Percentiles rank a stretch among this genome's conserved stretches.
Conservation (phyloP, 2,797 vertebrate genomes). For the Glyptemys insculpta region DNA sequence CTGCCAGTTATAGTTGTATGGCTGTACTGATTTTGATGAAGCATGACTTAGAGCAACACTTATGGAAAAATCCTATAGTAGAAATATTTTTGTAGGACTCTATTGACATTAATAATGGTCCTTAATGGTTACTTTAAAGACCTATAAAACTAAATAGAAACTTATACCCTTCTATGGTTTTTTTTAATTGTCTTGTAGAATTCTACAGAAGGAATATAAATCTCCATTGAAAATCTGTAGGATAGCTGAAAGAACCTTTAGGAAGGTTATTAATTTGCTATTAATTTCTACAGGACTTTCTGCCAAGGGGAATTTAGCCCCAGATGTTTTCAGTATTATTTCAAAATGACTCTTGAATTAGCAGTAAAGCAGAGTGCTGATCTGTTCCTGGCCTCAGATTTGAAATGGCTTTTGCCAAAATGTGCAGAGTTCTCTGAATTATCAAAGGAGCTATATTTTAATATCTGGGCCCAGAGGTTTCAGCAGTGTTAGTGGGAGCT, state of each 20-base stretch:
- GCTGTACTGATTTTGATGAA: background rate
- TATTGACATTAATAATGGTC: background rate
- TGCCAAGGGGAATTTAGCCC: background rate
- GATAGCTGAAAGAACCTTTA: background rate
- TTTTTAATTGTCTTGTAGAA: background rate
- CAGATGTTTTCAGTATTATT: background rate
- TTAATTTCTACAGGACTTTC: background rate
- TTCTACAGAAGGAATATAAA: background rate
- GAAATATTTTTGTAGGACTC: background rate
- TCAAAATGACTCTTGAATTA: background rate
- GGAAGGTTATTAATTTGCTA: background rate
- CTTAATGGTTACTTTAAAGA: background rate
- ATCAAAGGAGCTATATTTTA: conserved; percentile 7
- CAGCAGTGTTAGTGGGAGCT: background rate
- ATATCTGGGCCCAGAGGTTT: background rate
- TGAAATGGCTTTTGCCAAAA: background rate
- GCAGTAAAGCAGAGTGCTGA: background rate
- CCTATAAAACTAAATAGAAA: background rate
- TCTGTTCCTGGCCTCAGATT: background rate
- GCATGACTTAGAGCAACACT: background rate
- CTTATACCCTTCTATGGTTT: background rate
- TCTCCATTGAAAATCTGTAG: background rate
- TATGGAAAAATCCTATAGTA: background rate
- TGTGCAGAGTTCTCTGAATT: background rate
- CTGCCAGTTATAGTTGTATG: background rate